Evolutionary conservation across 2,888 invertebrate genomes (phyloP).

Genomic region (Asteroscopus sphinx): DNA sequence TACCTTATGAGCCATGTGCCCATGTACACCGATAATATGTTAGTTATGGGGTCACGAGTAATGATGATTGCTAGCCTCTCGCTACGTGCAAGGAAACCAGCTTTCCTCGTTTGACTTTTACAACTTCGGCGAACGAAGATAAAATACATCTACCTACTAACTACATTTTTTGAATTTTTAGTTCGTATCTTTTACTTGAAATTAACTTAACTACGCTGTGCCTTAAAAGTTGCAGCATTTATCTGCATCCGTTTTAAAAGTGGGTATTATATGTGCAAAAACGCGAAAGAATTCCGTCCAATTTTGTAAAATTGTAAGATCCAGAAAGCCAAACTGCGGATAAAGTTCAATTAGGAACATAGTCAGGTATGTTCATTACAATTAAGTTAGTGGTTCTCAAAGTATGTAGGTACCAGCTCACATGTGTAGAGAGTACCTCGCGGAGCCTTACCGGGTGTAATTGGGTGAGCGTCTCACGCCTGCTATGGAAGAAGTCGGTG

Average conservation of each 20-base stretch:
- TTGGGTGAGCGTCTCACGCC: conserved; percentile 77
- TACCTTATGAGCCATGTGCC: conserved; percentile 47
- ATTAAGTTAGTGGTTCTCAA: conserved; percentile 35
- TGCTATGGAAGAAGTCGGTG: conserved; percentile 66
- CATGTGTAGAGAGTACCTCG: conserved; percentile 46
- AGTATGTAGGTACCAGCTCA: conserved; percentile 30
- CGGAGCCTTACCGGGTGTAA: conserved; percentile 68
- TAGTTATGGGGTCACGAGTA: conserved; percentile 54
- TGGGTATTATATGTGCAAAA: conserved; percentile 1
- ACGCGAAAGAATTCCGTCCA: conserved; percentile 1
- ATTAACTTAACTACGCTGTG: conserved; percentile 7
- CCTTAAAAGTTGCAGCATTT: conserved; percentile 7
- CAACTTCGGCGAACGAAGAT: conserved; percentile 45
- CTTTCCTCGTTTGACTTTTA: conserved; percentile 53
- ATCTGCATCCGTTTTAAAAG: conserved; percentile 9
- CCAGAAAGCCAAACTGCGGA: conserved; percentile 4
- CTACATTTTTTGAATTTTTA: conserved; percentile 24
- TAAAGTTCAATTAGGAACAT: conserved; percentile 16
- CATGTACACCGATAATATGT: conserved; percentile 44
- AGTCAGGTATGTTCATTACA: conserved; percentile 22
- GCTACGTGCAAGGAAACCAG: conserved; percentile 51
- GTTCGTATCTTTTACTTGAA: conserved; percentile 6
- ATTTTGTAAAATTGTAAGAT: conserved; percentile 13
- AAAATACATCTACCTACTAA: conserved; percentile 30
- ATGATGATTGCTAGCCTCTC: conserved; percentile 51